Base-by-base conservation (phyloP, 2,113 vertebrate species). In the Lasiurus cinereus region DNA sequence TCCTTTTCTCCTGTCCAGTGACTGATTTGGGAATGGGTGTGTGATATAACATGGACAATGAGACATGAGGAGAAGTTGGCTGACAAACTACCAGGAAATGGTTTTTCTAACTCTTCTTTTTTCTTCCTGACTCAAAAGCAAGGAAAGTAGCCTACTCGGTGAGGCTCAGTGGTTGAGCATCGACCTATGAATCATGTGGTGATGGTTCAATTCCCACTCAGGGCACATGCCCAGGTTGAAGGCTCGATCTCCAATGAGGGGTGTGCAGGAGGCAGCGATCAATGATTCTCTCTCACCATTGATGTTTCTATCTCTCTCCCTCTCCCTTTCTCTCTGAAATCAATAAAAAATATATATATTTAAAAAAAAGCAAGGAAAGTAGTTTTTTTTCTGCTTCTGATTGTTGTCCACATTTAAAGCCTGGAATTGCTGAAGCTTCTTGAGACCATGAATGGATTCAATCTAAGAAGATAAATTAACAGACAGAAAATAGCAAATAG, bases 361-460 rank as follows among this genome's bases (percentile, higher is more conserved):
- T 12, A 11, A 50, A 50, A 50, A 50, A 50, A 11, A 50, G 19
- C 67, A 70, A 70, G 15, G 18, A 64, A 72, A 66, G 15, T 21
- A 36, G 59, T 6, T 7, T 59, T 43, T 83, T 67, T 82, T n/a
- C 43, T 87, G 22, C 69, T 31, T 93, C 72, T 94, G 22, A 5
- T 77, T 67, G 7, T 62, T 91, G 48, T 62, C 46, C 21, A 87
- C 39, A n/a, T 76, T 83, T 67, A 69, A 92, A 92, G 39, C 46
- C 54, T 67, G 24, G 13, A 79, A 54, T 79, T 24, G 10, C 48
- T 69, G 0, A 84, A 74, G 43, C 1, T 29, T 73, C 64, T 19
- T 24, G 50, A 29, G 54, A 92, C 22, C 7, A 39, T 22, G 24
- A 80, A 7, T 46, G 43, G 82, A 74, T 48, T 69, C 72, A 85